Evolutionary conservation across 2,113 vertebrate species (phyloP), one percentile per base, ranked within the genome.

Genomic region (Syngnathoides biaculeatus): DNA sequence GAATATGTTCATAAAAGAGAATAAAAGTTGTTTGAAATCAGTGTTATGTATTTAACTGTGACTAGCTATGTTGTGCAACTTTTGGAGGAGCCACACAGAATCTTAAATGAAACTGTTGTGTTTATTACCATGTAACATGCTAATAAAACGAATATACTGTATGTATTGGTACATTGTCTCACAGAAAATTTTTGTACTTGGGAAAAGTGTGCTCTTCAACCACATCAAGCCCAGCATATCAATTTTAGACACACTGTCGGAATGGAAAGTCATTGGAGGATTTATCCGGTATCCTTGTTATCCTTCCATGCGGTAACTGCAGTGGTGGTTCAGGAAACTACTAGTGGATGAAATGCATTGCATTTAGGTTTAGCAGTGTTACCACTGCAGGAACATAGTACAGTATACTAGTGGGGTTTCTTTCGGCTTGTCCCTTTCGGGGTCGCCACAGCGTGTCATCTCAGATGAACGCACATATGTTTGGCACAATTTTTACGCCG

Each of bases 1-100:
- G 77, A 89, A 84, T 81, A 84, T 82, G 83, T 89, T 85, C 74
- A 74, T 74, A 80, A 85, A 68, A 82, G 70, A 81, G 89, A 92
- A 89, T 87, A 83, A 90, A 90, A 90, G 80, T 81, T 83, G 87
- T 91, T 89, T 91, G 85, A 91, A 90, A 85, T 89, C 71, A 82
- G 68, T 86, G 81, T 89, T 80, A 80, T 86, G 86, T 89, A 81
- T 89, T 89, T 91, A 79, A 90, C 87, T 89, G 79, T 89, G 82
- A 84, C 64, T 84, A 83, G 71, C 84, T 72, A 76, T 83, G 73
- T 84, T 53, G 35, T 67, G 68, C 74, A 72, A 81, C 65, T 11
- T 77, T 82, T 74, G 73, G 68, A 59, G 65, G 78, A 47, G 77
- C 75, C 77, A 85, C 84, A 82, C 72, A 19, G 78, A 64, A 67